Evolutionary conservation across 2,797 vertebrate genomes (phyloP).

Genomic region (Gadopsis marmoratus): DNA sequence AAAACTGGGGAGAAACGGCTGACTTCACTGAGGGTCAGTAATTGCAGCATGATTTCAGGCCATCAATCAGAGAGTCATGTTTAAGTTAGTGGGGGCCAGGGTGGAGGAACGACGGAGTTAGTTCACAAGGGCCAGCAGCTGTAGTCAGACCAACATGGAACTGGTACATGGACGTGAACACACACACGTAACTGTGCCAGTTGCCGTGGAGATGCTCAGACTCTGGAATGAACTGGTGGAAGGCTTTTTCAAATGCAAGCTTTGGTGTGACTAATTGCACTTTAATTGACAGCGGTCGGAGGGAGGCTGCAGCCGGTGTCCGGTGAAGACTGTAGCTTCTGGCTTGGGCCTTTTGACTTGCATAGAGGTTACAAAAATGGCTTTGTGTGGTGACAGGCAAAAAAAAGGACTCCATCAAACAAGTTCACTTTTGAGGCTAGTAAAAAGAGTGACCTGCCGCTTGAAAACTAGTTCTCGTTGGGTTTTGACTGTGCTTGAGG

Average conservation of each 20-base stretch:
- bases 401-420: not conserved
- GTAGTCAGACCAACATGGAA: constrained; percentile 55
- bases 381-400: constrained; percentile 36
- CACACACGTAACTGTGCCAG: constrained; percentile 61
- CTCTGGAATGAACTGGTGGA: constrained; percentile 71
- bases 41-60: constrained; percentile 62
- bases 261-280: constrained; percentile 81
- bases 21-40: constrained; percentile 59
- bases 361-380: constrained; percentile 34
- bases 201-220: constrained; percentile 81
- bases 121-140: constrained; percentile 62
- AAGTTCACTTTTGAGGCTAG: not conserved
- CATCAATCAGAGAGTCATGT: constrained; percentile 70
- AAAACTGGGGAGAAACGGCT: constrained; percentile 25
- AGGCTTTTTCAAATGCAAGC: constrained; percentile 67
- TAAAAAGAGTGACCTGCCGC: constrained; percentile 13
- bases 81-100: constrained; percentile 66
- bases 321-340: constrained; percentile 41
- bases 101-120: constrained; percentile 31
- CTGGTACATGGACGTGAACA: constrained; percentile 34
- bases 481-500: constrained; percentile 3
- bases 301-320: constrained; percentile 35
- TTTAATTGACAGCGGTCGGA: constrained; percentile 81
- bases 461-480: constrained; percentile 10
- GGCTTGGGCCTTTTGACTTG: constrained; percentile 27